phyloP scores from a whole-genome alignment of 2,113 vertebrate species.

The Capreolus pygargus region DNA sequence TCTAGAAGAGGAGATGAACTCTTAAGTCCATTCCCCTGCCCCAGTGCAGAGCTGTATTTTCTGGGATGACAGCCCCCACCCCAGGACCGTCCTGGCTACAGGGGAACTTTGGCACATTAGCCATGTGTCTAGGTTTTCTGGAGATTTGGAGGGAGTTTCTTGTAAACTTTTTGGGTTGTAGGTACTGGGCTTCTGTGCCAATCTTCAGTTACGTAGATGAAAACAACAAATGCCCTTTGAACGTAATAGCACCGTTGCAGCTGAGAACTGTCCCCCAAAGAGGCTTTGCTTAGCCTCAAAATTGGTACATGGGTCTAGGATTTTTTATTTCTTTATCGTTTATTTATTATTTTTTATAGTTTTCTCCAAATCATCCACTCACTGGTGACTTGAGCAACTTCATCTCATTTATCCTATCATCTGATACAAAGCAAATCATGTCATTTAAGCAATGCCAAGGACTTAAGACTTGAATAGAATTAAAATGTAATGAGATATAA shows the following conservation, averaged over 20 bases:
- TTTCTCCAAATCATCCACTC: background rate
- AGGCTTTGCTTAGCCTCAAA: background rate
- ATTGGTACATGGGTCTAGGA: accelerated
- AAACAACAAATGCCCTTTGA: background rate
- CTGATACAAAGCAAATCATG: background rate
- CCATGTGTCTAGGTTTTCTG: background rate
- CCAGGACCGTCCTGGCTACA: accelerated
- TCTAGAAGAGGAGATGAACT: background rate
- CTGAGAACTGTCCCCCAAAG: background rate
- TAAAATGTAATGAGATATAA: background rate
- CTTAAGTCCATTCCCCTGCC: background rate
- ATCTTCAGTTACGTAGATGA: background rate
- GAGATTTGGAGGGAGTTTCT: background rate
- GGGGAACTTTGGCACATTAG: background rate
- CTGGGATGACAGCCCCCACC: accelerated
- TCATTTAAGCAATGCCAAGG: background rate
- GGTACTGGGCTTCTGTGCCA: accelerated
- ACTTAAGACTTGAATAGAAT: background rate
- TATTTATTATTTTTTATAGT: background rate
- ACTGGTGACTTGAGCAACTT: background rate
- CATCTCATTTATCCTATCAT: background rate
- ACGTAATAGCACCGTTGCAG: accelerated
- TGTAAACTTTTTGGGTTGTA: background rate
- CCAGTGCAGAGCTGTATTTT: background rate
- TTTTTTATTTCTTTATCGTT: background rate